Evolutionary conservation across 2,888 invertebrate species (phyloP), one percentile per base, ranked within the genome.

Genomic region (Heliconius cydno): DNA sequence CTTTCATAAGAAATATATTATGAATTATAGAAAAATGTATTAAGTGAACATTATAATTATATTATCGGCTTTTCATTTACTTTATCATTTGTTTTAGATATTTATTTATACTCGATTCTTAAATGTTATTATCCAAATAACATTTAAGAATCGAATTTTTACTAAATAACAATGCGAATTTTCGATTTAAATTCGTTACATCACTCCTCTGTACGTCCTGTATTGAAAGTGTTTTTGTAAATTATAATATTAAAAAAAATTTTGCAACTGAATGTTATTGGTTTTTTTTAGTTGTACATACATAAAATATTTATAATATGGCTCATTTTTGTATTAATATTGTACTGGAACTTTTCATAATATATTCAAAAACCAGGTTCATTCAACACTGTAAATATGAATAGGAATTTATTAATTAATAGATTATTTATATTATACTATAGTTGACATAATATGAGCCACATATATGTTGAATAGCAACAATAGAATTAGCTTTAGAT

Each of bases 371-470:
- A 46, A 46, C 15, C 46, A 71, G 52, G 72, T 77, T 72, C 71
- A 71, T 77, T n/a, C n/a, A n/a, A n/a, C n/a, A 71, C 52, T 65
- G 34, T 34, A 34, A 34, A 34, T 30, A 13, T 65, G 6, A 52
- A 66, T 46, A 28, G 5, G 30, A 57, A n/a, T 72, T 57, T 57
- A 30, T 19, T 71, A 75, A 41, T 75, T 46, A 41, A 30, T 66
- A 75, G 46, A 63, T 63, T 63, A 25, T n/a, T n/a, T 4, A 3
- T 30, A 15, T 71, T n/a, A 70, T 25, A 41, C 25, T 70, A 41
- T 41, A 71, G 28, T 71, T 52, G 28, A 72, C 12, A 38, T 72
- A 28, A 52, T 63, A 25, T 52, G 46, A 22, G 52, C 22, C 57
- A 71, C 28, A 41, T 10, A 57, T 67, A n/a, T n/a, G n/a, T n/a